Conservation (phyloP, 2,113 vertebrate species). For the Rhabdomys dilectus region DNA sequence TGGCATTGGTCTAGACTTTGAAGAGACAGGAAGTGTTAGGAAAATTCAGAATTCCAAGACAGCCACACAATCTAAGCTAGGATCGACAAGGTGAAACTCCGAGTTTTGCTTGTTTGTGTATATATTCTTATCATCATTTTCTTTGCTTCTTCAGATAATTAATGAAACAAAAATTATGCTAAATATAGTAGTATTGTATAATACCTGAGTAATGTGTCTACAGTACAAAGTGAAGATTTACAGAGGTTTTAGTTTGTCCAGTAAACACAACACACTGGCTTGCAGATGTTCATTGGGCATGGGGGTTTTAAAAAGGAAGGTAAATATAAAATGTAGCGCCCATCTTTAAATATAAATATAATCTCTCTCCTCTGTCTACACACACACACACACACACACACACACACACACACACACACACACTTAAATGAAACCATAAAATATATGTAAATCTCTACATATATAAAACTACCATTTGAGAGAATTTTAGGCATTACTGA, state of each 20-base stretch:
- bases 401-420: background rate
- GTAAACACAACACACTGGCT: background rate
- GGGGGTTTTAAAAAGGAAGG: slow-evolving; percentile 38
- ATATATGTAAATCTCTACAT: slow-evolving; percentile 27
- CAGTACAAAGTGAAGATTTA: background rate
- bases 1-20: slow-evolving; percentile 30
- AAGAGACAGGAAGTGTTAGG: slow-evolving; percentile 20
- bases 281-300: background rate
- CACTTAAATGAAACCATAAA: slow-evolving; percentile 59
- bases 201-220: background rate
- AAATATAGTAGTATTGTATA: background rate
- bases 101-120: background rate
- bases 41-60: background rate
- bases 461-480: slow-evolving; percentile 35
- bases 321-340: background rate
- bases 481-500: slow-evolving; percentile 57
- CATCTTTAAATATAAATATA: background rate
- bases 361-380: background rate
- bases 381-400: background rate
- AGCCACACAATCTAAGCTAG: background rate
- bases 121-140: background rate
- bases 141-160: slow-evolving; percentile 4
- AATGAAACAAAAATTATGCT: background rate
- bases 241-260: slow-evolving; percentile 14
- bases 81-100: background rate